Conservation (phyloP, 1,140 invertebrate genomes). For the Aphelenchoides avenae region DNA sequence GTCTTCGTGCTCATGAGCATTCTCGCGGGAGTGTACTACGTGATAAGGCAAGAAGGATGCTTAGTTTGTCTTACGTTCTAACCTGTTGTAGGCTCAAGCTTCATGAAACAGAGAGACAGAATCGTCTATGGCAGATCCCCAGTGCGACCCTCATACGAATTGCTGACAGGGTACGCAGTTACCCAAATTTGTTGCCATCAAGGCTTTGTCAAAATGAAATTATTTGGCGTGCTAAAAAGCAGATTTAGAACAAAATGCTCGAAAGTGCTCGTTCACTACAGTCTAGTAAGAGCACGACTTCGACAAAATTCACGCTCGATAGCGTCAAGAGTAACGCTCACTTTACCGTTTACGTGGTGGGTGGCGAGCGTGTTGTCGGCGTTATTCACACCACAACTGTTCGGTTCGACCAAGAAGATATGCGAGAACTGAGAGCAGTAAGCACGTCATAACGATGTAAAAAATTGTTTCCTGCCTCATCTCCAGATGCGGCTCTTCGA, state of each 20-base stretch:
- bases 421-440: slow-evolving; percentile 34
- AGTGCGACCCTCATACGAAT: neutral
- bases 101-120: neutral
- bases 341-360: slow-evolving; percentile 19
- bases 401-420: slow-evolving; percentile 21
- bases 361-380: slow-evolving; percentile 39
- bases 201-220: neutral
- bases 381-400: slow-evolving; percentile 28
- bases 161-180: too few species aligned
- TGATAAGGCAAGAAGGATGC: too few species aligned
- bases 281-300: slow-evolving; percentile 11
- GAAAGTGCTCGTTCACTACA: slow-evolving; percentile 2
- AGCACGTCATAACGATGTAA: too few species aligned
- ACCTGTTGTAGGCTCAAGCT: slow-evolving; percentile 1
- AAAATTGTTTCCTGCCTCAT: neutral
- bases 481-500: slow-evolving; percentile 31
- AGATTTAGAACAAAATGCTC: neutral
- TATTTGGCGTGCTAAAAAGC: too few species aligned
- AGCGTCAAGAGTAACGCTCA: slow-evolving; percentile 20
- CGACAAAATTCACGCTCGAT: slow-evolving; percentile 40
- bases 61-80: too few species aligned
- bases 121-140: slow-evolving; percentile 5
- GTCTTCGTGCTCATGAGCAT: too few species aligned
- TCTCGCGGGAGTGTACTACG: too few species aligned
- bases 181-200: neutral